A percentile compares a stretch with the other conserved stretches of the same genome.
These are phyloP conservation scores for Cylloceria caligata DNA, from an alignment of 2,888 invertebrate species.

Conservation along the genomic window DNA sequence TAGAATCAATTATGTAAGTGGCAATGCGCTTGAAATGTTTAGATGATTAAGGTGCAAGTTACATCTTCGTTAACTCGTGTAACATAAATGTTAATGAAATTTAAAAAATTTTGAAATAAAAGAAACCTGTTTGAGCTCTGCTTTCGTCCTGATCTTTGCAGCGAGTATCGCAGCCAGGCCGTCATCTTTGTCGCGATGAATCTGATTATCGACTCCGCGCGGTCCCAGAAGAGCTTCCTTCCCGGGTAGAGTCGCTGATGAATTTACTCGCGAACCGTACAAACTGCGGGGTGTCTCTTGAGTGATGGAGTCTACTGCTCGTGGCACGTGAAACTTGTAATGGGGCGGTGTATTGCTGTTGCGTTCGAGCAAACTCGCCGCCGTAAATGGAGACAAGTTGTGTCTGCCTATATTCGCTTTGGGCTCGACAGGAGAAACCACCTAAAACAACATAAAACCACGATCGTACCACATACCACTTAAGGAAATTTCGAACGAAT, in stretches of 20 bases:
- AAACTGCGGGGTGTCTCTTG: slow-evolving; percentile 80
- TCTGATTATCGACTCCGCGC: slow-evolving; percentile 80
- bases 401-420: slow-evolving; percentile 85
- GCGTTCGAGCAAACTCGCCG: slow-evolving; percentile 85
- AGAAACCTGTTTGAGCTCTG: slow-evolving; percentile 89
- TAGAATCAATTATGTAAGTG: neutral
- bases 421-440: slow-evolving; percentile 82
- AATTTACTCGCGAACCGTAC: slow-evolving; percentile 80
- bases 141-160: slow-evolving; percentile 93
- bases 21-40: neutral
- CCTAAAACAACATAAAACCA: slow-evolving; percentile 71
- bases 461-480: slow-evolving; percentile 9
- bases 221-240: slow-evolving; percentile 80
- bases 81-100: neutral
- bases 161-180: slow-evolving; percentile 88
- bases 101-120: slow-evolving; percentile 5
- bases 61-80: neutral
- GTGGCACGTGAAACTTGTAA: slow-evolving; percentile 89
- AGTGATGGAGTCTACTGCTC: slow-evolving; percentile 89
- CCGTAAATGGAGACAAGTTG: slow-evolving; percentile 87
- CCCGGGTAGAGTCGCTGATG: slow-evolving; percentile 79
- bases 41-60: neutral
- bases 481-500: slow-evolving; percentile 6
- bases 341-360: slow-evolving; percentile 85
- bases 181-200: slow-evolving; percentile 84